Conservation (phyloP, 2,797 vertebrate genomes). For the Manis crassicaudata region DNA sequence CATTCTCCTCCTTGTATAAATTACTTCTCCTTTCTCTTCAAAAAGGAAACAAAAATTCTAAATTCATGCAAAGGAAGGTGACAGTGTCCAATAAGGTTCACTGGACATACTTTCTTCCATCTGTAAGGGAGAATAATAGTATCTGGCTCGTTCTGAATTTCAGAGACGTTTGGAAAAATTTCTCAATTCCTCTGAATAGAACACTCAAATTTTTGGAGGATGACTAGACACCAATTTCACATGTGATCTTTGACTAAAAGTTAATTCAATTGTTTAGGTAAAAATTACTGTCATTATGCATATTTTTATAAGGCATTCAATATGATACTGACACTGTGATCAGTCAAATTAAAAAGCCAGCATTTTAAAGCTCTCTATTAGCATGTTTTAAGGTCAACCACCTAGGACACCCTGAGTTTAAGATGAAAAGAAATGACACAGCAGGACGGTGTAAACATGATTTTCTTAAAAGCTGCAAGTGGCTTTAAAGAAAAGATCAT, state of each 20-base stretch:
- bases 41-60: neutral
- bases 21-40: neutral
- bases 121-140: neutral
- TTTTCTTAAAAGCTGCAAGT: neutral
- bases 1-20: neutral
- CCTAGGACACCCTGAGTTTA: neutral
- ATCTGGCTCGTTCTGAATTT: neutral
- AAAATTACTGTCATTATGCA: neutral
- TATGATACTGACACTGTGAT: neutral
- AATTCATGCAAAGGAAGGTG: neutral
- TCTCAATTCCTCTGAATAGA: neutral
- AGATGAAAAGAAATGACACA: neutral
- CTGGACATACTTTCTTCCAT: neutral
- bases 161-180: neutral
- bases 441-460: neutral
- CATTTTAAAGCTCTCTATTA: neutral
- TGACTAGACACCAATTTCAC: neutral
- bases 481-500: neutral
- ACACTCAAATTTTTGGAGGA: neutral
- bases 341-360: neutral
- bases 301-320: neutral
- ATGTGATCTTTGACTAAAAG: neutral
- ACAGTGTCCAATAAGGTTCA: neutral
- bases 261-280: neutral
- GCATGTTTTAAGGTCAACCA: neutral